Conservation (phyloP, 1,140 invertebrate genomes). For the Bilobella aurantiaca region DNA sequence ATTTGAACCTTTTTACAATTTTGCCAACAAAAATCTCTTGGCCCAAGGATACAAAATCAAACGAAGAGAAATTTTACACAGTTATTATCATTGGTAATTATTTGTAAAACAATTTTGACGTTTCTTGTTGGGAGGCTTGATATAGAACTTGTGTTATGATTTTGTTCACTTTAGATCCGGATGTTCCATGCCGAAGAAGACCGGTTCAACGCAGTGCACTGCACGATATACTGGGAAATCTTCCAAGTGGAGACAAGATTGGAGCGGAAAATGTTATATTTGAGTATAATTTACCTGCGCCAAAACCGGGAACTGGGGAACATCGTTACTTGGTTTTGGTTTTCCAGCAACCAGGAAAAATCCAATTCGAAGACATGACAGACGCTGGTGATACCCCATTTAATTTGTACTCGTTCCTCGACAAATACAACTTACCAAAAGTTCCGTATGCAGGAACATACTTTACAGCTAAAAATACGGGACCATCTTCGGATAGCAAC, state of each 20-base stretch:
- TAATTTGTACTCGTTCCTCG: not conserved
- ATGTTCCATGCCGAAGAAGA: not conserved
- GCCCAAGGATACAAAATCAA: too few relatives aligned
- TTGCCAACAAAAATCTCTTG: too few relatives aligned
- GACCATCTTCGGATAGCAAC: not conserved
- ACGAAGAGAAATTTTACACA: too few relatives aligned
- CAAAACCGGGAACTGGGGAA: not conserved
- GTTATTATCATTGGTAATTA: too few relatives aligned
- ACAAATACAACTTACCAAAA: not conserved
- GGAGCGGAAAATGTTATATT: not conserved
- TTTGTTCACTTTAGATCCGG: too few relatives aligned
- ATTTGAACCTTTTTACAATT: too few relatives aligned
- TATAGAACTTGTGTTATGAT: too few relatives aligned
- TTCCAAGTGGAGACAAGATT: not conserved
- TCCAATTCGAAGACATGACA: too few relatives aligned
- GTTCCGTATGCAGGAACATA: not conserved
- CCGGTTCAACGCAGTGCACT: slow-evolving; percentile 27
- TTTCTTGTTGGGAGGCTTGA: too few relatives aligned
- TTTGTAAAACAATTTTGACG: too few relatives aligned
- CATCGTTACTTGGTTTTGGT: not conserved
- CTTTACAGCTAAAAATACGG: not conserved
- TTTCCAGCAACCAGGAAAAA: not conserved
- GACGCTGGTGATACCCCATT: not conserved
- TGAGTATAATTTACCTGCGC: not conserved
- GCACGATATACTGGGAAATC: not conserved